Evolutionary conservation across 2,113 vertebrate species (phyloP).

Genomic region (Carassius carassius): DNA sequence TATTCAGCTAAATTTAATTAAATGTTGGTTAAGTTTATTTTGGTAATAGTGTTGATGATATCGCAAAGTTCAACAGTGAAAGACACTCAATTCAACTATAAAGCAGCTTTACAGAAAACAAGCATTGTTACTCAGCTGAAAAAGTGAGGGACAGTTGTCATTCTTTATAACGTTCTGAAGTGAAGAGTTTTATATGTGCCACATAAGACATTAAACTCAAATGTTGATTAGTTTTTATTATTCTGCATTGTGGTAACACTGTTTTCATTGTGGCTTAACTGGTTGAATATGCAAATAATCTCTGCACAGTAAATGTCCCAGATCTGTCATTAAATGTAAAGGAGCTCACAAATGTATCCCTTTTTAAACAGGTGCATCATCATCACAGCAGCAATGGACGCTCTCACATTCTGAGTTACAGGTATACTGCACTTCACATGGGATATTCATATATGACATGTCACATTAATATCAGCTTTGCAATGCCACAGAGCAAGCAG

Average conservation of each 20-base stretch:
- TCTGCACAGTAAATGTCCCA: not conserved
- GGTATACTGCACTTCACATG: not conserved
- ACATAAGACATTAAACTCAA: not conserved
- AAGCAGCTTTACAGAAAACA: not conserved
- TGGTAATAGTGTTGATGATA: not conserved
- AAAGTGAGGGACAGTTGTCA: not conserved
- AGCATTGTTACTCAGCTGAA: not conserved
- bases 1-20: not conserved
- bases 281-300: not conserved
- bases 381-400: not conserved
- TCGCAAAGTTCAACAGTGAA: not conserved
- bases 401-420: conserved; percentile 6
- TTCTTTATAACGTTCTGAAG: not conserved
- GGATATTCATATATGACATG: not conserved
- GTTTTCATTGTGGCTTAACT: not conserved
- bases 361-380: not conserved
- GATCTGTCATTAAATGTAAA: not conserved
- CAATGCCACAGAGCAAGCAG: not conserved
- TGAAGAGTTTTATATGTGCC: not conserved
- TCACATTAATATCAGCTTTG: not conserved
- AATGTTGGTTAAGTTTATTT: not conserved
- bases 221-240: not conserved
- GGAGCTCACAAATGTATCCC: not conserved
- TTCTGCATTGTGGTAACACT: not conserved
- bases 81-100: not conserved